A percentile compares a stretch with the other conserved stretches of the same genome.
phyloP scores from a whole-genome alignment of 2,888 invertebrate species.

The Coecobrya sp. region DNA sequence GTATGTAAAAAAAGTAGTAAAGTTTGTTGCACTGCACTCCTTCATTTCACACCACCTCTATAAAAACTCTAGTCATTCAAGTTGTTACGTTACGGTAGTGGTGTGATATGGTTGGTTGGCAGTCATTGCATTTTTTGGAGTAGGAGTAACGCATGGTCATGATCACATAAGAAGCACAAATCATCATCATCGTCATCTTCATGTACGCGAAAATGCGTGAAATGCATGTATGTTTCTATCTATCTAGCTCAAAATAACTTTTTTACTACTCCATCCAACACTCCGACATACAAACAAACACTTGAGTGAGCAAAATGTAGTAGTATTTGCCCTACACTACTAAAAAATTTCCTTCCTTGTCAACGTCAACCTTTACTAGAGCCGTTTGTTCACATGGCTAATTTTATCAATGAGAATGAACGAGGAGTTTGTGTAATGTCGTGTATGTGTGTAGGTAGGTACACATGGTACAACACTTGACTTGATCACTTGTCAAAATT shows the following conservation, averaged over 20 bases:
- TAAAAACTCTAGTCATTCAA: conserved; percentile 45
- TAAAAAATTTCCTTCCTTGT: conserved; percentile 58
- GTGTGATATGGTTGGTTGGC: conserved; percentile 62
- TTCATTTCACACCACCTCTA: conserved; percentile 32
- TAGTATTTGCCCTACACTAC: neutral
- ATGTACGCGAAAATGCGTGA: conserved; percentile 62
- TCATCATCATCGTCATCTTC: neutral
- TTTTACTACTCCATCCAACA: neutral
- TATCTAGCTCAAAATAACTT: neutral
- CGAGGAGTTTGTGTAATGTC: neutral
- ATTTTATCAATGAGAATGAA: conserved; percentile 61
- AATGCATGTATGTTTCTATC: conserved; percentile 13
- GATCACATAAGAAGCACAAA: conserved; percentile 65
- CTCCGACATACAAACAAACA: neutral
- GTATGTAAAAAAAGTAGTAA: no score
- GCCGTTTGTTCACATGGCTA: conserved; percentile 28
- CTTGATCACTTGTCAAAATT: conserved; percentile 69
- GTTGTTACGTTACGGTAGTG: conserved; percentile 7
- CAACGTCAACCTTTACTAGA: neutral
- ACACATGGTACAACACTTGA: conserved; percentile 14
- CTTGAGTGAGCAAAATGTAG: neutral
- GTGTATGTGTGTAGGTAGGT: neutral
- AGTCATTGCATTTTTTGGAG: conserved; percentile 36
- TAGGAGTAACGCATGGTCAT: conserved; percentile 72
- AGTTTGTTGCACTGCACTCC: conserved; percentile 36